Conservation (phyloP, 1,140 invertebrate genomes). For the Drosophila burlai region DNA sequence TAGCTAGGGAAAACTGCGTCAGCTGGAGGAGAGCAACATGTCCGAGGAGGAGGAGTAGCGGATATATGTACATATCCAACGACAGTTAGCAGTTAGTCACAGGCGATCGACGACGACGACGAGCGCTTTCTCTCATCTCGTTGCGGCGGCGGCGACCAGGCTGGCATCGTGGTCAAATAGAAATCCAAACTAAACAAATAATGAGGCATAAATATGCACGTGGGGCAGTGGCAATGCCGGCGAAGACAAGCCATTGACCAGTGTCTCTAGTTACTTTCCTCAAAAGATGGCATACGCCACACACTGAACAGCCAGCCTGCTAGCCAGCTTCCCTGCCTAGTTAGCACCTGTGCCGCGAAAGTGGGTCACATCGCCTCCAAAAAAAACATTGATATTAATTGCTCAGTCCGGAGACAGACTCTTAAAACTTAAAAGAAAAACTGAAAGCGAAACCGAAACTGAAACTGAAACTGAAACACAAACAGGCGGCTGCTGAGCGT, state of each 20-base stretch:
- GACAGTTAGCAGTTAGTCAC: conserved; percentile 62
- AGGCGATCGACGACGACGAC: conserved; percentile 43
- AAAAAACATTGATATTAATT: conserved; percentile 50
- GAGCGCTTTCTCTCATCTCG: conserved; percentile 70
- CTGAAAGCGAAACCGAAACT: conserved; percentile 26
- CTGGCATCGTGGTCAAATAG: conserved; percentile 62
- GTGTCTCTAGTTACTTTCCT: conserved; percentile 61
- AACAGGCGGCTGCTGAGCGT: conserved; percentile 32
- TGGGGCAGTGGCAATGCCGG: conserved; percentile 46
- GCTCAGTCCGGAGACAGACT: conserved; percentile 12
- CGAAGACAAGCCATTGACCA: conserved; percentile 37
- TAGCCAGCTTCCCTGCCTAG: conserved; percentile 37
- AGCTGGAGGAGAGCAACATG: conserved; percentile 20
- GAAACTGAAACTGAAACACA: conserved; percentile 32
- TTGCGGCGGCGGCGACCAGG: conserved; percentile 28
- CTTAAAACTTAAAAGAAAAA: background rate
- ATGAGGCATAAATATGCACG: conserved; percentile 81
- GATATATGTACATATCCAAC: conserved; percentile 19
- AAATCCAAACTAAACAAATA: conserved; percentile 80
- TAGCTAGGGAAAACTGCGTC: conserved; percentile 24
- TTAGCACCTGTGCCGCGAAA: conserved; percentile 74
- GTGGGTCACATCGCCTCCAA: conserved; percentile 62
- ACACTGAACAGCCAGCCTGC: background rate
- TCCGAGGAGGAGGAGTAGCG: conserved; percentile 1
- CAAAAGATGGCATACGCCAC: conserved; percentile 12